phyloP scores from a whole-genome alignment of 2,113 vertebrate genomes.

The Python bivittatus region DNA sequence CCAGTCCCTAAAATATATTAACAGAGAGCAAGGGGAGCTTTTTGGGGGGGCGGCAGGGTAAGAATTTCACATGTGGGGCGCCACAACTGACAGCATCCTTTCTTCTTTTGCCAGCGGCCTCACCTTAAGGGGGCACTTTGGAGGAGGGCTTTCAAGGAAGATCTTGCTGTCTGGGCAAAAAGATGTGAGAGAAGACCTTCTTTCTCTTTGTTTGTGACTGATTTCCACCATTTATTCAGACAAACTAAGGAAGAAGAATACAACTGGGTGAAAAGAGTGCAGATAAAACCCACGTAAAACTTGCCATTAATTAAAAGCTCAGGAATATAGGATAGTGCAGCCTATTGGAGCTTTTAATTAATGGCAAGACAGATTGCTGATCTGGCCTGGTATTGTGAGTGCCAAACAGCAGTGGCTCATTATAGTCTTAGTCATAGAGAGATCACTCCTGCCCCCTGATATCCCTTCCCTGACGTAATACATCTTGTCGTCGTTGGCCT shows the following conservation, averaged over 20 bases:
- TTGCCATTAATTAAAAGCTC: too few relatives aligned
- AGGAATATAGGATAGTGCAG: too few relatives aligned
- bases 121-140: neutral
- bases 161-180: neutral
- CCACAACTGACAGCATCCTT: neutral
- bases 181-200: neutral
- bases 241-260: neutral
- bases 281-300: too few relatives aligned
- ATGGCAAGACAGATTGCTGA: too few relatives aligned
- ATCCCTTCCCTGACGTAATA: too few relatives aligned
- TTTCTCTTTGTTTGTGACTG: neutral
- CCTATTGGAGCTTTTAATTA: too few relatives aligned
- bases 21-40: neutral
- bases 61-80: neutral
- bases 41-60: neutral
- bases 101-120: neutral
- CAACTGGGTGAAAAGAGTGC: too few relatives aligned
- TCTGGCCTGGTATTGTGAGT: too few relatives aligned
- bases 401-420: too few relatives aligned
- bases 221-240: neutral
- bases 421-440: too few relatives aligned
- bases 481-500: too few relatives aligned
- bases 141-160: neutral
- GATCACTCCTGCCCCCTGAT: too few relatives aligned
- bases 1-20: neutral